Percentiles rank a stretch among this genome's conserved stretches.
Evolutionary conservation across 2,113 vertebrate genomes (phyloP).

Genomic region (Thermophis baileyi): DNA sequence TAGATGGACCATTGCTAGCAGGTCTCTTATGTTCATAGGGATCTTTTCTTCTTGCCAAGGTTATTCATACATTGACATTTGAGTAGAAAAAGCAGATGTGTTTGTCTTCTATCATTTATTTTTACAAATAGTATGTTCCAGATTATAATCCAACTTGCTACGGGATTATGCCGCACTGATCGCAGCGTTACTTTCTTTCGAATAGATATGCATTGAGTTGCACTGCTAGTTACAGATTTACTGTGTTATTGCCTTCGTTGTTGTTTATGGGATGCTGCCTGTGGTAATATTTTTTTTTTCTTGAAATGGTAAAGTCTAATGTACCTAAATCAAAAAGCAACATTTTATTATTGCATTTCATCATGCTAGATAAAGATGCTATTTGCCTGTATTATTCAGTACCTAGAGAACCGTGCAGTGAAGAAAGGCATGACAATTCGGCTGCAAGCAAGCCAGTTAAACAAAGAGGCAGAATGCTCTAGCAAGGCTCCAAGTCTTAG

Average conservation of each 20-base stretch:
- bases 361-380: constrained; percentile 20
- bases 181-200: not conserved
- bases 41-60: not conserved
- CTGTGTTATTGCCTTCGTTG: constrained; percentile 8
- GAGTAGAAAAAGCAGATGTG: not conserved
- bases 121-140: not conserved
- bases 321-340: constrained; percentile 17
- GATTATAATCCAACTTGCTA: not conserved
- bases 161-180: not conserved
- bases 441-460: not conserved
- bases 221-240: not conserved
- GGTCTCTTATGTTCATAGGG: not conserved
- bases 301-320: constrained; percentile 2
- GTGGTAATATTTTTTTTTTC: not conserved
- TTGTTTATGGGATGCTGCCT: constrained; percentile 1
- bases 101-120: not conserved
- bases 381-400: constrained; percentile 3
- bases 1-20: not conserved
- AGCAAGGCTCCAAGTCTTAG: not conserved
- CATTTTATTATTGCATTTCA: constrained; percentile 17
- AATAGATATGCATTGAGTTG: not conserved
- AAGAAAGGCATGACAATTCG: constrained; percentile 15
- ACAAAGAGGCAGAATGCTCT: constrained; percentile 8
- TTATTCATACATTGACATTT: not conserved
- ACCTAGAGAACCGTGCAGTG: not conserved